Evolutionary conservation across 2,113 vertebrate genomes (phyloP), one percentile per base, ranked within the genome.

Genomic region (Aphyosemion australe): DNA sequence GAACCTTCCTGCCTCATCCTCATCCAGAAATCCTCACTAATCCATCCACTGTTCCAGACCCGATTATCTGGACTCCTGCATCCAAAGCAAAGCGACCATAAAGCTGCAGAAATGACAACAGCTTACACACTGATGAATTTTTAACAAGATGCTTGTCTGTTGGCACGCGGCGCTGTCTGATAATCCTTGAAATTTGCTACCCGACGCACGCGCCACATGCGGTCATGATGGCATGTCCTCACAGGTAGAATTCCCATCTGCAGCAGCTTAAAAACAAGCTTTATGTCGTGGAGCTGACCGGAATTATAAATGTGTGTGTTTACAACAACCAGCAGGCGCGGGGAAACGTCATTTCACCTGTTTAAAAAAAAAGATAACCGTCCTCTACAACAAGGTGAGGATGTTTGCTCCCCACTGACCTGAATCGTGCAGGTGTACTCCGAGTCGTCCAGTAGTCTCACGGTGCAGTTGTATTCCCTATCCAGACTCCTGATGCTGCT

Each of bases 401-500:
- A 59, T 59, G 19, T 54, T 41, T 46, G 62, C 14, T 51, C 65
- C 63, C 68, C 74, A 85, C 88, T 90, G 84, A 91, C 91, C 90
- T 91, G 89, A 42, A 98, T 94, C 77, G 93, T 97, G 94, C 96
- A 98, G 93, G 94, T 95, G 92, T 96, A 97, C 91, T 98, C 96
- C 89, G 95, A 96, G 86, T 98, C 96, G 92, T 98, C 96, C 93
- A 98, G 94, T 88, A 98, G 94, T 83, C 96, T 88, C 87, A 98
- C 96, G 13, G 96, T 98, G 92, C 96, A 98, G 92, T 93, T 94
- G 92, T 92, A 96, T 85, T 96, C 95, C 88, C 95, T 91, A 83
- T 97, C 96, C 92, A 98, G 95, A 92, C 90, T 97, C 94, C 96
- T 92, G 93, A 95, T 95, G 93, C 96, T 98, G 91, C 95, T 95